Evolutionary conservation across 2,888 invertebrate genomes (phyloP), one percentile per base, ranked within the genome.

Genomic region (Meteorus cinctellus): DNA sequence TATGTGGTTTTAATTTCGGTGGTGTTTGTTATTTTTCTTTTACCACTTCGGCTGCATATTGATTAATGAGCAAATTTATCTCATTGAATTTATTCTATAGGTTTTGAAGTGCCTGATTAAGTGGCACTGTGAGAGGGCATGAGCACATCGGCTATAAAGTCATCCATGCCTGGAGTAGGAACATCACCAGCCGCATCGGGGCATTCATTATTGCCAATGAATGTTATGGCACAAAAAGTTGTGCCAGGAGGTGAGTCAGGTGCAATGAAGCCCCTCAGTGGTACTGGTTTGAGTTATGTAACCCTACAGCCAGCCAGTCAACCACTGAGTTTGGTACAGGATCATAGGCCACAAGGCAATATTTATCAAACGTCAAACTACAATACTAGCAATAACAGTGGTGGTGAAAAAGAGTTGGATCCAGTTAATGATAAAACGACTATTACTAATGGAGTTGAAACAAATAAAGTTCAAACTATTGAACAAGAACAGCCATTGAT

Each of bases 251-350:
- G 80, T 24, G 78, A 79, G 31, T 77, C 79, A 10, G 77, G 81
- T 14, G 77, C 80, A 6, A 88, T 89, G 81, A 89, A 90, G 71
- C 88, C 88, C n/a, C 79, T 89, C 59, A 81, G 86, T 29, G 84
- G 84, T 45, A 83, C 82, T 36, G 86, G 86, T 69, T 80, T 88
- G 19, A 90, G 86, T 72, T 89, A 88, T 51, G 87, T 86, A 12
- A 89, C 88, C 0, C 82, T 89, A 5, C 88, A 89, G 77, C 87
- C 88, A 29, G 80, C 87, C 4, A 84, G 78, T 80, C 87, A 89
- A 62, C 89, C 90, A 1, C 81, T 90, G 27, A 90, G 90, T 74
- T 78, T 90, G 78, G 89, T 90, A 10, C 90, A 89, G 77, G 90
- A 90, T 75, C 90, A 90, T 74, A 86, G 89, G 80, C 81, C 87